These are phyloP conservation scores for Denticeps clupeoides DNA, from an alignment of 2,797 vertebrate species.

Conservation along the genomic window DNA sequence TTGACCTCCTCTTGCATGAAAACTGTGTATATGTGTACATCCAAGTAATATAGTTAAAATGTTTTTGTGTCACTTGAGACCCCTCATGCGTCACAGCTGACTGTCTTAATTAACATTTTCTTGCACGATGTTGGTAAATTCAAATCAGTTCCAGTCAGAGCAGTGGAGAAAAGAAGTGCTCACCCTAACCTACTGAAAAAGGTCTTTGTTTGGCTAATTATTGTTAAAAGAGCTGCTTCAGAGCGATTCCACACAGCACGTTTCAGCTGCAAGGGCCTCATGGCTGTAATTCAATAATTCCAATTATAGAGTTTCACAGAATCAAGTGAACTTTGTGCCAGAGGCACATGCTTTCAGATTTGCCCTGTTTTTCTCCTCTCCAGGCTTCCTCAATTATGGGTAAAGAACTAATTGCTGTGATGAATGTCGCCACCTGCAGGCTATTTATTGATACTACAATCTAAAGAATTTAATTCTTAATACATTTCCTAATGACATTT, in stretches of 20 bases:
- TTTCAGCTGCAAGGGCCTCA: conserved; percentile 14
- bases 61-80: background rate
- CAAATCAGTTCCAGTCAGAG: conserved; percentile 5
- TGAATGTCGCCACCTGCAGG: conserved; percentile 43
- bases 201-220: conserved; percentile 35
- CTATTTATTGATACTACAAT: conserved; percentile 12
- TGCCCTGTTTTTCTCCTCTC: background rate
- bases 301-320: conserved; percentile 32
- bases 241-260: background rate
- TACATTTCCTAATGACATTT: too few relatives aligned
- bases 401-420: too few relatives aligned
- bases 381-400: background rate
- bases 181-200: conserved; percentile 29
- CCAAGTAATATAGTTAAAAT: conserved; percentile 7
- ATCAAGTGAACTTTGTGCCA: conserved; percentile 23
- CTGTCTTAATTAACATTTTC: conserved; percentile 11
- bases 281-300: conserved; percentile 42
- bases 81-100: conserved; percentile 7
- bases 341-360: background rate
- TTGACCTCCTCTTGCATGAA: background rate
- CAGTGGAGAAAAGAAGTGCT: conserved; percentile 20
- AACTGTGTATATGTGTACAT: too few relatives aligned
- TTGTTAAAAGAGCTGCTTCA: conserved; percentile 26
- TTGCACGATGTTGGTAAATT: conserved; percentile 2
- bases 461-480: background rate